Evolutionary conservation across 2,888 invertebrate species (phyloP).

Genomic region (Agrochola litura): DNA sequence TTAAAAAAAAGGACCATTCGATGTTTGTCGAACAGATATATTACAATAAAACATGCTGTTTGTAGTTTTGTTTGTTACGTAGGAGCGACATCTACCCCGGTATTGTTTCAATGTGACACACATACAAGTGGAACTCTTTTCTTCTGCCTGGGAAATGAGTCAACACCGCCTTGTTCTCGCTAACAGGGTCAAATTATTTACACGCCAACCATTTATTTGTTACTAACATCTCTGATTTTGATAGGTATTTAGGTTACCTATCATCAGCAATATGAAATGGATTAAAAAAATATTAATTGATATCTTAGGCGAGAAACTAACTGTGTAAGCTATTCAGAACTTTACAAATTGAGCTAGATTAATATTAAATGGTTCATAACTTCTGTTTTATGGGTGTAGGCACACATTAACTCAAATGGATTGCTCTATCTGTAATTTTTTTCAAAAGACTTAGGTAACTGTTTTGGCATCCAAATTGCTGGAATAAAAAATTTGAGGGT

Average conservation of each 20-base stretch:
- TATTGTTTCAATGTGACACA: slow-evolving; percentile 78
- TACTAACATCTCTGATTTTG: slow-evolving; percentile 47
- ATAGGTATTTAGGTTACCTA: slow-evolving; percentile 38
- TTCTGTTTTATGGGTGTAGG: slow-evolving; percentile 31
- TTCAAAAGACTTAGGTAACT: not conserved
- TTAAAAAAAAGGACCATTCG: not conserved
- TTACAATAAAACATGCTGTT: slow-evolving; percentile 23
- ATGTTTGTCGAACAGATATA: slow-evolving; percentile 18
- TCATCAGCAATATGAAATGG: slow-evolving; percentile 16
- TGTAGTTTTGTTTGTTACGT: slow-evolving; percentile 46
- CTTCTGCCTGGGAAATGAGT: slow-evolving; percentile 85
- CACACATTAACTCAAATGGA: slow-evolving; percentile 16
- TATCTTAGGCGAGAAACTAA: slow-evolving; percentile 17
- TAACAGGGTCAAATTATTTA: slow-evolving; percentile 64
- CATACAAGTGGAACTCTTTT: slow-evolving; percentile 82
- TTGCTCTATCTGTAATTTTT: not conserved
- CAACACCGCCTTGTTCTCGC: slow-evolving; percentile 63
- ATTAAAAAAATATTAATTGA: slow-evolving; percentile 27
- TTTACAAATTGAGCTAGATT: slow-evolving; percentile 44
- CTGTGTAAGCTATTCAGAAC: slow-evolving; percentile 35
- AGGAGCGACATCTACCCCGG: slow-evolving; percentile 59
- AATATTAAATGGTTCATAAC: slow-evolving; percentile 28
- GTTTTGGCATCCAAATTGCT: not conserved
- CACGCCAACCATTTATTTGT: slow-evolving; percentile 50
- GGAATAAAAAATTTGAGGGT: not conserved